Conservation (phyloP, 2,888 invertebrate genomes). For the Lycaena phlaeas region DNA sequence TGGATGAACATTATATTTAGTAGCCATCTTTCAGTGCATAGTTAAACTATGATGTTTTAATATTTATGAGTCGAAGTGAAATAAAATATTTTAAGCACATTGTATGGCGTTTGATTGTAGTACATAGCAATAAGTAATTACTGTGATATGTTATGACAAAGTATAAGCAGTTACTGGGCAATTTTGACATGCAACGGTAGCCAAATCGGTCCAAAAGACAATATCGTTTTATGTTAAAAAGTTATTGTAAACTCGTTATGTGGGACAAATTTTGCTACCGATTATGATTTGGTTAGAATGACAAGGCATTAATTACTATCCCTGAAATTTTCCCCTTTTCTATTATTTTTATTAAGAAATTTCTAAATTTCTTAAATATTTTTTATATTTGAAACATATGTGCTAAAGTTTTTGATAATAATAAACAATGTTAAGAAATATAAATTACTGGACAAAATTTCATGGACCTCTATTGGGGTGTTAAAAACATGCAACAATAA, state of each 20-base stretch:
- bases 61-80: too few relatives aligned
- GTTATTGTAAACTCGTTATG: constrained; percentile 6
- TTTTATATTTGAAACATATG: too few relatives aligned
- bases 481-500: background rate
- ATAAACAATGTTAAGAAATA: background rate
- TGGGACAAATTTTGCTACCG: constrained; percentile 58
- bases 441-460: background rate
- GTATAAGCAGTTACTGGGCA: too few relatives aligned
- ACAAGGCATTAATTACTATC: constrained; percentile 1
- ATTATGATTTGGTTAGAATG: constrained; percentile 27
- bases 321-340: background rate
- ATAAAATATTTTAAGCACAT: too few relatives aligned
- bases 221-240: constrained; percentile 31
- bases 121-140: too few relatives aligned
- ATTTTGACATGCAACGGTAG: constrained; percentile 50
- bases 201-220: constrained; percentile 66
- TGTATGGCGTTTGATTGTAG: too few relatives aligned
- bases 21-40: too few relatives aligned
- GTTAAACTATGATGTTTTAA: too few relatives aligned
- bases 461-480: background rate
- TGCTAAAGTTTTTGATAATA: too few relatives aligned
- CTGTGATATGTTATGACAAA: too few relatives aligned
- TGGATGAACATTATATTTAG: too few relatives aligned
- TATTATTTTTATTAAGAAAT: background rate
- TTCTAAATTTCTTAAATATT: background rate